Conservation (phyloP, 2,888 invertebrate species). For the Bombylius discolor region DNA sequence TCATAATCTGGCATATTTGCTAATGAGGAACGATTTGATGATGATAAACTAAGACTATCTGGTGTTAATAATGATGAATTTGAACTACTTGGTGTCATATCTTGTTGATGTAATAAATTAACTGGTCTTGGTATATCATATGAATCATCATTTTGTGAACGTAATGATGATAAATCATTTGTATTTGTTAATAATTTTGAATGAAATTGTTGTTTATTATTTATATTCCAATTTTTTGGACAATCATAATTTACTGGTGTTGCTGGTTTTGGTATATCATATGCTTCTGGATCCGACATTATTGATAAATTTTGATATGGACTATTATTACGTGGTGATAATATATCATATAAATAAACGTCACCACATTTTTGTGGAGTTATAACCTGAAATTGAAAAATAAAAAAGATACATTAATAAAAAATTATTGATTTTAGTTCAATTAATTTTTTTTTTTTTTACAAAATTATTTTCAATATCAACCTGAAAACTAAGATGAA, state of each 20-base stretch:
- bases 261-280: slow-evolving; percentile 50
- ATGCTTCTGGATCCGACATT: slow-evolving; percentile 32
- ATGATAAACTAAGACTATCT: slow-evolving; percentile 42
- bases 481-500: not conserved
- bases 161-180: slow-evolving; percentile 32
- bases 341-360: slow-evolving; percentile 57
- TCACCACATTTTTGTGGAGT: slow-evolving; percentile 61
- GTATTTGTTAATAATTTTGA: slow-evolving; percentile 9
- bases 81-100: slow-evolving; percentile 53
- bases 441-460: not conserved
- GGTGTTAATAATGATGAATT: slow-evolving; percentile 51
- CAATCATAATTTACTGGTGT: slow-evolving; percentile 43
- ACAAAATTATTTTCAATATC: not conserved
- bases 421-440: not conserved
- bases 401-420: slow-evolving; percentile 7
- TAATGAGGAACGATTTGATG: slow-evolving; percentile 42
- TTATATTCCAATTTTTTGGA: slow-evolving; percentile 40
- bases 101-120: slow-evolving; percentile 36
- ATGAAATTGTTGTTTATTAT: slow-evolving; percentile 16
- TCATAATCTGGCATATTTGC: slow-evolving; percentile 57
- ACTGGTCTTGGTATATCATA: slow-evolving; percentile 54
- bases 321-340: slow-evolving; percentile 29
- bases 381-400: slow-evolving; percentile 42
- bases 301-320: slow-evolving; percentile 29
- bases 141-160: slow-evolving; percentile 35